Base-by-base conservation (phyloP, 2,888 invertebrate genomes). In the Dichetophora obliterata region DNA sequence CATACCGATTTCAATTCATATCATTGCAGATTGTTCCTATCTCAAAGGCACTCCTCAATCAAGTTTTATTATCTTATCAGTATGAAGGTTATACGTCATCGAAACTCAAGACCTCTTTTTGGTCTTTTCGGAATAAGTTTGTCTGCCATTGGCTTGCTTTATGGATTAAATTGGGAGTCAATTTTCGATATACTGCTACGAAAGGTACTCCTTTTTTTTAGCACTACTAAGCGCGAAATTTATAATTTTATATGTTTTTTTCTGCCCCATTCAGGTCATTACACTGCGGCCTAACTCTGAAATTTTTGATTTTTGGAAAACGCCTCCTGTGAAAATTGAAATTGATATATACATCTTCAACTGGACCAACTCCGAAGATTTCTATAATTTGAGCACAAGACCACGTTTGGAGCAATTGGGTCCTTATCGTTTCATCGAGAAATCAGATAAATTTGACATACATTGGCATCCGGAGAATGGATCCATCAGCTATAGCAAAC, bases 331-430 rank as follows among this genome's bases (percentile, higher is more conserved):
- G 9, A 92, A 92, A 0, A 86, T 94, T 2, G 89, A 87, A 81
- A 87, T 94, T 71, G 92, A 94, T 81, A 88, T 95, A 65, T 93
- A 92, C 84, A 90, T 94, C 80, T 94, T 92, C 87, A 95, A 95
- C 87, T 95, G 95, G 95, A 94, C 94, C 3, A 95, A 95, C 86
- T 91, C 94, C 0, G 90, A 92, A 8, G 90, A 92, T 63, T 90
- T 92, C 48, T 90, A 91, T 0, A 91, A 90, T 80, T 89, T 87
- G 3, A 82, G 84, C 2, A 78, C 82, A 0, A 92, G 92, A 81
- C 92, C 92, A 0, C 88, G 86, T 52, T 89, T 93, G 27, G 85
- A 88, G 75, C 85, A 91, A 83, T 79, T 91, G 2, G 93, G 93
- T 22, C 93, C 93, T 0, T 93, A 93, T 83, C 88, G 91, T 0